Conservation (phyloP, 2,888 invertebrate genomes). For the Kryphioiulus occultus region DNA sequence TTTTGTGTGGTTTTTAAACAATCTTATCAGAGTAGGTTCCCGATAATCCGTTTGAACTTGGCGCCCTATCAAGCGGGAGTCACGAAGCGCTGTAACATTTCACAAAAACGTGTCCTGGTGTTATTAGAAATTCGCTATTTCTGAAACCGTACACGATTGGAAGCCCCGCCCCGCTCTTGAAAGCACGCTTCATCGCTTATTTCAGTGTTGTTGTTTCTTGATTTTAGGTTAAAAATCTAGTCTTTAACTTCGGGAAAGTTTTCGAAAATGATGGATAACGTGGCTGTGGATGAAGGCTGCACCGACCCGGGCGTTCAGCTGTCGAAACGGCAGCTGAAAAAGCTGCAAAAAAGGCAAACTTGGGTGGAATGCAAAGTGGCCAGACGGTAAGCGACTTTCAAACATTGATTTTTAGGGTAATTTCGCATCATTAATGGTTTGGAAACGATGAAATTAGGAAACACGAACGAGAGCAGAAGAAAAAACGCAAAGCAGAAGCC, state of each 20-base stretch:
- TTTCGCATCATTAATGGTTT: too few species aligned
- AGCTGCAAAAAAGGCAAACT: not conserved
- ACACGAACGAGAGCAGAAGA: slow-evolving; percentile 34
- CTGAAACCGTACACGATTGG: not conserved
- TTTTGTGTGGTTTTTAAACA: too few species aligned
- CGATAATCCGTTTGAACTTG: too few species aligned
- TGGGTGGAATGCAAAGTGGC: not conserved
- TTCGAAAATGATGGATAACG: not conserved
- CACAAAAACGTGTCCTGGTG: too few species aligned
- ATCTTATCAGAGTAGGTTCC: too few species aligned
- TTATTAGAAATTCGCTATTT: not conserved
- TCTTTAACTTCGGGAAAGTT: not conserved
- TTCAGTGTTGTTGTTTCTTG: not conserved
- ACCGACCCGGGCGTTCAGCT: not conserved
- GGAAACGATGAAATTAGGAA: not conserved
- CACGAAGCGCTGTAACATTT: not conserved
- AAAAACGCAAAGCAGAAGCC: slow-evolving; percentile 33
- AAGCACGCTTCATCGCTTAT: not conserved
- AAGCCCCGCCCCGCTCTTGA: not conserved
- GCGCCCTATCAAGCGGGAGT: not conserved
- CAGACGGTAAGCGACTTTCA: not conserved
- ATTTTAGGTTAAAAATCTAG: not conserved
- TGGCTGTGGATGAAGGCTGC: not conserved
- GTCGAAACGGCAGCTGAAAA: not conserved
- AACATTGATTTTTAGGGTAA: not conserved